Conservation (phyloP, 2,888 invertebrate species). For the Dolichopus griseipennis region DNA sequence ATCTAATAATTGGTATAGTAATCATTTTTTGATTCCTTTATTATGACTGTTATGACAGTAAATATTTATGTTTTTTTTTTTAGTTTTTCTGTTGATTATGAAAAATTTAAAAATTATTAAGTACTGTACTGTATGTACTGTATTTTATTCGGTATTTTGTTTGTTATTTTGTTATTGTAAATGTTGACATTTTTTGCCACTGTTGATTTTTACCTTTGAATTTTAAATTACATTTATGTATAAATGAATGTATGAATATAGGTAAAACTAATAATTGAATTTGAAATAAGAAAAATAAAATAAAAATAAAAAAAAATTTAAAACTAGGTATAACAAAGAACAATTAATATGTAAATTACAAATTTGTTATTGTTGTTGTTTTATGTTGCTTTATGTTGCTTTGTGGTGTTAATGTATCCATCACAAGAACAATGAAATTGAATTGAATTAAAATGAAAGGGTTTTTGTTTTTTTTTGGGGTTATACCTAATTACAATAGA, state of each 20-base stretch:
- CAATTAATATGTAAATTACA: background rate
- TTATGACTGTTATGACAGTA: background rate
- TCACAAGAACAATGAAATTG: background rate
- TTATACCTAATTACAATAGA: background rate
- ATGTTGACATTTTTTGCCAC: too few relatives aligned
- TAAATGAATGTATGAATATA: too few relatives aligned
- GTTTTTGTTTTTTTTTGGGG: background rate
- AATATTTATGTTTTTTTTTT: background rate
- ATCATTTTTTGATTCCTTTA: too few relatives aligned
- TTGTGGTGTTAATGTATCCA: background rate
- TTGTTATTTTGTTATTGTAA: too few relatives aligned
- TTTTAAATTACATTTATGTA: too few relatives aligned
- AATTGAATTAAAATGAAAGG: background rate
- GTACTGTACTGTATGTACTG: too few relatives aligned
- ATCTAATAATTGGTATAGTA: too few relatives aligned
- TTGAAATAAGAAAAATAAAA: too few relatives aligned
- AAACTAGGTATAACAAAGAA: background rate
- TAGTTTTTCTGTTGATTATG: background rate
- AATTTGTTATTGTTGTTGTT: background rate
- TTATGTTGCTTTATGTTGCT: background rate
- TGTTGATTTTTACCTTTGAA: too few relatives aligned
- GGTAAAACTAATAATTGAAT: too few relatives aligned
- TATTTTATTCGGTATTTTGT: too few relatives aligned
- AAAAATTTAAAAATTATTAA: background rate
- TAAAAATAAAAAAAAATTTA: too few relatives aligned